Base-by-base conservation (phyloP, 2,888 invertebrate species). In the Cotesia congregata region DNA sequence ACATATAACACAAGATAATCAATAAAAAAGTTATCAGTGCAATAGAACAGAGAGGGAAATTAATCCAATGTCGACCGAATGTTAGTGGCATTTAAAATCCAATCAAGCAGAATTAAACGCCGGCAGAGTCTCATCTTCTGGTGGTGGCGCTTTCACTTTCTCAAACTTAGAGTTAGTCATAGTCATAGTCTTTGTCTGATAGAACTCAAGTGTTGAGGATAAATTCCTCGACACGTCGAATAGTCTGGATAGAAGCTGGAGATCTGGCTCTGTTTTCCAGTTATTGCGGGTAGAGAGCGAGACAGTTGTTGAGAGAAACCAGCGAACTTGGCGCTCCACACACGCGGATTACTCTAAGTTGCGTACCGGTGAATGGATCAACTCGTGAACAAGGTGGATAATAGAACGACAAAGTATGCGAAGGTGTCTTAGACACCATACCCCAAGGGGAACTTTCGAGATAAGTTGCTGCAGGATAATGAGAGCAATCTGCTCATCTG, bases 401-500 rank as follows among this genome's bases (percentile, higher is more conserved):
- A 79, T 78, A 69, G 72, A 59, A 60, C 67, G 74, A 77, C 74
- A 74, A 76, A 76, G 74, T 69, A 69, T 74, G 67, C 40, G 30
- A 71, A 72, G 17, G 62, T 68, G 83, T 81, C 81, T 81, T 78
- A 76, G 73, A 80, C 50, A 12, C 30, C 30, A 30, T 30, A 30
- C 30, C 30, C 30, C 50, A 12, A 50, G 50, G 50, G 50, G 50
- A 50, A 50, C 50, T 50, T 50, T 7, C 12, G 50, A 50, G 50
- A 82, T 81, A 81, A 84, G 82, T 85, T 84, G 82, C 79, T 78
- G 80, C 81, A 50, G 83, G 85, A 85, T 85, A 85, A 85, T 83
- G 84, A 85, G 83, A 83, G 83, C 83, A 84, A 84, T 85, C 84
- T 83, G 83, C 84, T 83, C 84, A 83, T 84, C 84, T 81, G 80